Evolutionary conservation across 2,888 invertebrate species (phyloP).

Genomic region (Protodeltote pygarga): DNA sequence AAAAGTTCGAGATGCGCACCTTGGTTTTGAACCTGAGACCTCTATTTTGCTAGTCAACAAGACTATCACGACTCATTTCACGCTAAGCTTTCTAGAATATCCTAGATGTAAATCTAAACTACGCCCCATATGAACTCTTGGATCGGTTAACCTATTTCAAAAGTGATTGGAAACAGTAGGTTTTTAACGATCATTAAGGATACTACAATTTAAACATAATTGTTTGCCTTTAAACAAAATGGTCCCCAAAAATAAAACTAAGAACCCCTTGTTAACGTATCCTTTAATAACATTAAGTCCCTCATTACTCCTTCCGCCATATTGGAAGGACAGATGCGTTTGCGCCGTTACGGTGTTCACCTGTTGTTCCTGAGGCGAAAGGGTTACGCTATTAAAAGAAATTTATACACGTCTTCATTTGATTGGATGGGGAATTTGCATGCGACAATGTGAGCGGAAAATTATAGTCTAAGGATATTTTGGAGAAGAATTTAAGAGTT

Average conservation of each 20-base stretch:
- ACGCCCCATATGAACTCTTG: no score
- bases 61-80: no score
- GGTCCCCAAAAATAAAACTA: neutral
- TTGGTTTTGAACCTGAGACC: no score
- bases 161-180: no score
- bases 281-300: constrained; percentile 27
- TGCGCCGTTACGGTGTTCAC: constrained; percentile 39
- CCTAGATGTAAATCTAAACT: no score
- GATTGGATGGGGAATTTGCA: constrained; percentile 32
- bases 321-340: constrained; percentile 35
- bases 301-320: constrained; percentile 35
- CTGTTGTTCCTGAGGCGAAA: constrained; percentile 29
- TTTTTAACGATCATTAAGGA: no score
- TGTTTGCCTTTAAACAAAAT: constrained; percentile 1
- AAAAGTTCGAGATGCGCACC: no score
- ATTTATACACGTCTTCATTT: constrained; percentile 10
- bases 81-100: no score
- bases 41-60: no score
- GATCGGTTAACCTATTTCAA: no score
- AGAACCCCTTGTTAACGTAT: constrained; percentile 33
- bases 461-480: constrained; percentile 32
- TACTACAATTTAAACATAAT: no score
- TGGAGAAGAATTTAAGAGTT: neutral
- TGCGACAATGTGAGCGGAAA: constrained; percentile 16
- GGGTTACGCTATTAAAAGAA: neutral